phyloP scores from a whole-genome alignment of 2,797 vertebrate species.

The Alca torda region DNA sequence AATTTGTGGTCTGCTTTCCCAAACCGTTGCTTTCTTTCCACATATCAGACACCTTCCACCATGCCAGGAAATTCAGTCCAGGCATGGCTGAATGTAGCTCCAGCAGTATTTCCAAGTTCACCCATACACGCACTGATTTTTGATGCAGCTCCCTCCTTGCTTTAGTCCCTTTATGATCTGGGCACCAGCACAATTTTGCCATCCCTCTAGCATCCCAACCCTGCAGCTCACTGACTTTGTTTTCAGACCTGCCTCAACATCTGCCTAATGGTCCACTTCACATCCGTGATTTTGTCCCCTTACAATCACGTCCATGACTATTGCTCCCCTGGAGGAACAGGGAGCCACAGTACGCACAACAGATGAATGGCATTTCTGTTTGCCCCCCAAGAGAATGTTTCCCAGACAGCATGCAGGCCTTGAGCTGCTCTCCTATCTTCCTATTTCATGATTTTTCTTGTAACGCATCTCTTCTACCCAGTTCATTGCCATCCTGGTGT shows the following conservation, averaged over 20 bases:
- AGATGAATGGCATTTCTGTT: background rate
- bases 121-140: background rate
- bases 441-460: background rate
- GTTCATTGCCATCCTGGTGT: background rate
- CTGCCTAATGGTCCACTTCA: background rate
- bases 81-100: accelerated
- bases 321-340: background rate
- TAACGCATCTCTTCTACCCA: background rate
- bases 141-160: background rate
- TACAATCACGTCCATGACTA: background rate
- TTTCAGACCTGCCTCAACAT: background rate
- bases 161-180: background rate
- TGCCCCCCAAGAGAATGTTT: background rate
- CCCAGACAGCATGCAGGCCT: background rate
- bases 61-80: background rate
- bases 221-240: background rate
- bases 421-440: background rate
- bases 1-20: background rate
- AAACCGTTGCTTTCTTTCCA: background rate
- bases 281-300: background rate
- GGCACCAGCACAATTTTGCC: background rate
- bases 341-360: background rate
- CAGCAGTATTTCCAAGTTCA: background rate
- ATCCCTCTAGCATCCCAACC: background rate
- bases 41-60: background rate